These are phyloP conservation scores for Reinhardtius hippoglossoides DNA, from an alignment of 2,113 vertebrate species.

Conservation along the genomic window DNA sequence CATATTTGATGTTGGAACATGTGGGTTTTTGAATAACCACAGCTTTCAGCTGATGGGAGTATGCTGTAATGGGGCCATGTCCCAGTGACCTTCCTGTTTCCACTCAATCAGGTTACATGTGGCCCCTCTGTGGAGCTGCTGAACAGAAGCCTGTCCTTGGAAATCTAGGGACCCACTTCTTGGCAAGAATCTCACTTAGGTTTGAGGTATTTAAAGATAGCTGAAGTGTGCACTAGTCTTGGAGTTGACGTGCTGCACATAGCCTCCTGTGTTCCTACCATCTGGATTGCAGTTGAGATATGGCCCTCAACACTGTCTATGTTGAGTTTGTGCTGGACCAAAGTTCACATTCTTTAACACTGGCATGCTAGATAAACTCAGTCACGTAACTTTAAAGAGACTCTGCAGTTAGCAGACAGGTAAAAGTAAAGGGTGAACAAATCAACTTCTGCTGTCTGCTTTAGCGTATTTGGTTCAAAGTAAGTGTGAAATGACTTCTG, in stretches of 20 bases:
- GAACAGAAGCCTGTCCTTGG: conserved; percentile 10
- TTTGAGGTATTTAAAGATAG: conserved; percentile 65
- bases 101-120: conserved; percentile 17
- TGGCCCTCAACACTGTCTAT: conserved; percentile 14
- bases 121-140: conserved; percentile 17
- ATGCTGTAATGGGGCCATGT: not conserved
- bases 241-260: conserved; percentile 65
- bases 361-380: conserved; percentile 55
- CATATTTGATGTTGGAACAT: conserved; percentile 21
- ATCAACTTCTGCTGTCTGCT: not conserved
- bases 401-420: conserved; percentile 15
- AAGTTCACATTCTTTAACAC: conserved; percentile 63
- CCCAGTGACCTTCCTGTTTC: conserved; percentile 1
- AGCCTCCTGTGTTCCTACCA: conserved; percentile 37
- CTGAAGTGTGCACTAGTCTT: conserved; percentile 46
- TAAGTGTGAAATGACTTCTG: conserved; percentile 22
- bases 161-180: conserved; percentile 22
- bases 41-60: conserved; percentile 24
- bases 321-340: conserved; percentile 42
- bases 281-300: conserved; percentile 69
- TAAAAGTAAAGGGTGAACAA: conserved; percentile 7
- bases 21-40: conserved; percentile 12
- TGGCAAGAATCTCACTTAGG: conserved; percentile 46
- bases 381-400: conserved; percentile 29
- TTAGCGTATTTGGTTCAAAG: conserved; percentile 36